Evolutionary conservation across 2,113 vertebrate species (phyloP).

Genomic region (Istiophorus platypterus): DNA sequence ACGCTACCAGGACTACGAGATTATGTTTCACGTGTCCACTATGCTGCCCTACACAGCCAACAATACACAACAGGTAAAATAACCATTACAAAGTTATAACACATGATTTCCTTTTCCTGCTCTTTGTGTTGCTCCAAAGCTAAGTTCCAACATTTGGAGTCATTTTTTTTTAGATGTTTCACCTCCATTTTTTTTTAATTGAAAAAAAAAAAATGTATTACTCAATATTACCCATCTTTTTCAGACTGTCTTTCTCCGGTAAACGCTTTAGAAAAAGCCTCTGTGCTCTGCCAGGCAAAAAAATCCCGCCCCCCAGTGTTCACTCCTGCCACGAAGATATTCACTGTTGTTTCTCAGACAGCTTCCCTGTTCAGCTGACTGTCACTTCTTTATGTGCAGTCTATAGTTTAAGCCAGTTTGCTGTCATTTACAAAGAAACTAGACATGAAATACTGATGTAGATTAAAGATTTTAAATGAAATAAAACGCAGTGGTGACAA

Average conservation of each 20-base stretch:
- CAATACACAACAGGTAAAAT: slow-evolving; percentile 87
- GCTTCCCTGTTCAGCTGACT: slow-evolving; percentile 28
- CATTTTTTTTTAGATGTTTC: slow-evolving; percentile 15
- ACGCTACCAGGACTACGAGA: slow-evolving; percentile 93
- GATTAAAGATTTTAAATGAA: slow-evolving; percentile 40
- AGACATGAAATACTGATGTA: slow-evolving; percentile 8
- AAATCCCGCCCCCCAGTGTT: slow-evolving; percentile 69
- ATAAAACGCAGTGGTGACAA: not conserved
- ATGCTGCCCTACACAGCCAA: slow-evolving; percentile 91
- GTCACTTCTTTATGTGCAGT: slow-evolving; percentile 8
- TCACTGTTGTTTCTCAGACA: slow-evolving; percentile 20
- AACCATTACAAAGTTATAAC: not conserved
- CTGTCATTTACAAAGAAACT: slow-evolving; percentile 30
- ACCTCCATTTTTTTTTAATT: not conserved
- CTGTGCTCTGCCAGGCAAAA: slow-evolving; percentile 44
- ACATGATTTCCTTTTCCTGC: not conserved
- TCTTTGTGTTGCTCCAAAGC: not conserved
- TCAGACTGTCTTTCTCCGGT: slow-evolving; percentile 24
- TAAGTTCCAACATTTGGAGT: not conserved
- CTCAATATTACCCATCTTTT: slow-evolving; percentile 17
- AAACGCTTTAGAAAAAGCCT: slow-evolving; percentile 49
- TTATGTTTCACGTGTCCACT: slow-evolving; percentile 96
- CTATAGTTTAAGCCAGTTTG: slow-evolving; percentile 37
- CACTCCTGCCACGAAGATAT: slow-evolving; percentile 51
- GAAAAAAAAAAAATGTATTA: slow-evolving; percentile 23